Evolutionary conservation across 2,113 vertebrate species (phyloP), one percentile per base, ranked within the genome.

Genomic region (Hippocampus abdominalis): DNA sequence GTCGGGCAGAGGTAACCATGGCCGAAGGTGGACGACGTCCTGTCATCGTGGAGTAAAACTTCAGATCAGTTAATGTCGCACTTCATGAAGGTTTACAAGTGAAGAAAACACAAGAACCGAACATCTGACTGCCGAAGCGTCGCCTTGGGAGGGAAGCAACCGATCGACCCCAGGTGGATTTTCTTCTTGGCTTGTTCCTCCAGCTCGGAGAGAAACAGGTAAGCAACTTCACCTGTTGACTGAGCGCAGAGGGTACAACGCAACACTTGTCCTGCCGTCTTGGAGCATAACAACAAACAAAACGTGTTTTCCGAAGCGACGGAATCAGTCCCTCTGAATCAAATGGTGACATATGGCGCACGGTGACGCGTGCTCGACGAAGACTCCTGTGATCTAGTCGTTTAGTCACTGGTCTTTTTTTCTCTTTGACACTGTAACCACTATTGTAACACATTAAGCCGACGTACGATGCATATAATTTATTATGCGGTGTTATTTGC

Each of bases 191-290:
- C 44, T 66, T 21, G 60, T 32, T 68, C 57, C 83, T 76, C 68
- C 77, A 10, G 62, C 25, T 69, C 56, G 79, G 79, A 72, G 79
- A 1, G 29, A 66, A 70, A 68, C 82, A 81, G 84, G 87, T 89
- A 85, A 79, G 76, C 40, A 16, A 59, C 1, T 69, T 81, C 81
- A 84, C 82, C 86, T 86, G 86, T 49, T 49, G 32, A 32, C 32
- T 16, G 25, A 2, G 29, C 70, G 67, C 76, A 60, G 6, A n/a
- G 70, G 10, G 66, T 36, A 60, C 57, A 29, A 12, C 44, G 44
- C 1, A 6, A 42, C 15, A 16, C 23, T 25, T 10, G 51, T 3
- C 18, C 21, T 32, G 1, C 5, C 4, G 23, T 53, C 29, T 64
- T 21, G 65, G 25, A 53, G 49, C 53, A 53, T 11, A 29, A 40